Conservation (phyloP, 1,140 invertebrate species). For the Drosophila lowei region DNA sequence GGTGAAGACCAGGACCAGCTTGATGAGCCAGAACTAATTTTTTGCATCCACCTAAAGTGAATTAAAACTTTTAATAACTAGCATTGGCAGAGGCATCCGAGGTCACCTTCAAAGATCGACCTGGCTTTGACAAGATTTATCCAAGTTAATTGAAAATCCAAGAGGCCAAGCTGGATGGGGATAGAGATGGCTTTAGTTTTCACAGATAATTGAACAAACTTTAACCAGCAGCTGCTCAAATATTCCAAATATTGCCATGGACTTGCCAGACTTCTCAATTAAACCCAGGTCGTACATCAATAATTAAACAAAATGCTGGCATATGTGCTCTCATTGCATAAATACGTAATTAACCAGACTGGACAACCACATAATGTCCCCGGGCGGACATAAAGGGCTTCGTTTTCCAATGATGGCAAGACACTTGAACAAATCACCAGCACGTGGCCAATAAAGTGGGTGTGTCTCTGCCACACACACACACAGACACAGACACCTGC, state of each 20-base stretch:
- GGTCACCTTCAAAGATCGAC: constrained; percentile 38
- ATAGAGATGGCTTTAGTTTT: constrained; percentile 18
- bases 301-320: constrained; percentile 48
- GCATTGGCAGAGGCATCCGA: constrained; percentile 26
- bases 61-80: constrained; percentile 78
- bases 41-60: constrained; percentile 61
- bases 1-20: neutral
- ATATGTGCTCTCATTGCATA: constrained; percentile 53
- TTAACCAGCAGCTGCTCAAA: neutral
- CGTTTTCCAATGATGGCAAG: constrained; percentile 29
- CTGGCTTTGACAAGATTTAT: constrained; percentile 30
- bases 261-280: constrained; percentile 8
- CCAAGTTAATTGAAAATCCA: constrained; percentile 74
- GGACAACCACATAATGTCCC: constrained; percentile 23
- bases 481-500: constrained; percentile 10
- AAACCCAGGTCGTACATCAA: constrained; percentile 20
- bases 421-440: constrained; percentile 54
- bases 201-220: constrained; percentile 24
- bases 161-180: constrained; percentile 19
- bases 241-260: neutral
- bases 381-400: constrained; percentile 36
- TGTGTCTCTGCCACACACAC: constrained; percentile 3
- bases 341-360: constrained; percentile 52
- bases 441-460: constrained; percentile 51
- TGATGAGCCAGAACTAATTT: constrained; percentile 64